These are phyloP conservation scores for Eufriesea mexicana DNA, from an alignment of 1,140 invertebrate genomes.

Conservation along the genomic window DNA sequence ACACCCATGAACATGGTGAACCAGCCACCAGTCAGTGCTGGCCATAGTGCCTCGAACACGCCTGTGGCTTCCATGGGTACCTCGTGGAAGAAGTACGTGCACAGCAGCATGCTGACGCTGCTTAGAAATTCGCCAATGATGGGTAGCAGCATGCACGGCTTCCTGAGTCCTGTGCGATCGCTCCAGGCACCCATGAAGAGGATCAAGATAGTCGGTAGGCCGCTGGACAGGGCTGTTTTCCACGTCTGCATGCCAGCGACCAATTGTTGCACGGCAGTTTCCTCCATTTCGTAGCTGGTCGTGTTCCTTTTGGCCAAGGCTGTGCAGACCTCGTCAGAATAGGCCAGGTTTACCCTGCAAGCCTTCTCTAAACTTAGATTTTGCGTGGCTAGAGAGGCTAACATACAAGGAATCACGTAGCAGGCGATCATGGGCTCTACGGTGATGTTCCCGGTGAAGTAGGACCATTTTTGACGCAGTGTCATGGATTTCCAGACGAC, in stretches of 20 bases:
- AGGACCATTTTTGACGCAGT: conserved; percentile 74
- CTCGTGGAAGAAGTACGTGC: conserved; percentile 90
- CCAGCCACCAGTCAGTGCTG: conserved; percentile 91
- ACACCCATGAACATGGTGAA: conserved; percentile 95
- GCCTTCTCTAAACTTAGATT: conserved; percentile 93
- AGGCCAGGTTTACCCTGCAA: conserved; percentile 90
- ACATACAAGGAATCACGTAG: conserved; percentile 90
- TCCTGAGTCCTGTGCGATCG: conserved; percentile 88
- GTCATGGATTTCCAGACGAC: conserved; percentile 73
- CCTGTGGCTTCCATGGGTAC: conserved; percentile 90
- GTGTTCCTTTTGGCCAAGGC: conserved; percentile 87
- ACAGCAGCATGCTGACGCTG: conserved; percentile 89
- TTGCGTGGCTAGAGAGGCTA: conserved; percentile 89
- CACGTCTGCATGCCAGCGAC: conserved; percentile 90
- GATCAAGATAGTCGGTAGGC: conserved; percentile 88
- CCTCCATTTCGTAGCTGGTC: conserved; percentile 87
- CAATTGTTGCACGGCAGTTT: conserved; percentile 88
- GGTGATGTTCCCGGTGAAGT: conserved; percentile 85
- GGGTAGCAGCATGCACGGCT: conserved; percentile 92
- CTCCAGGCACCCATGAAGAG: conserved; percentile 91
- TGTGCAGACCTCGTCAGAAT: conserved; percentile 87
- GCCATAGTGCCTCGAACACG: conserved; percentile 89
- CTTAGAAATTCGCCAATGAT: conserved; percentile 91
- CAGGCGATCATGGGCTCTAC: conserved; percentile 91
- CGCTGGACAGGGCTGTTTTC: conserved; percentile 90